Percentiles rank a stretch among this genome's conserved stretches.
Evolutionary conservation across 2,797 vertebrate genomes (phyloP).

Genomic region (Dallia pectoralis): DNA sequence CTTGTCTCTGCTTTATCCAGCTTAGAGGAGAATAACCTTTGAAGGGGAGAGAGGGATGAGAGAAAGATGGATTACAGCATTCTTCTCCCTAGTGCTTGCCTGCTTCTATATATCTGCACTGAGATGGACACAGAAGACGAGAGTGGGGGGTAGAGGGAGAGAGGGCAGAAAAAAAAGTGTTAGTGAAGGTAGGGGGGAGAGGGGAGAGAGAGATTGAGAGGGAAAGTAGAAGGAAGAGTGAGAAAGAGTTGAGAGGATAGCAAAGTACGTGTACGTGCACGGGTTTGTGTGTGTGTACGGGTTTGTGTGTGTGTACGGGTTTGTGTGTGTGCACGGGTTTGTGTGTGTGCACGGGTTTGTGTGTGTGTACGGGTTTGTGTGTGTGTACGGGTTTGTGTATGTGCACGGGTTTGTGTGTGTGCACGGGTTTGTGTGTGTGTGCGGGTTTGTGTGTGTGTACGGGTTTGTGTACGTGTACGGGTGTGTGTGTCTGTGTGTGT

Average conservation of each 20-base stretch:
- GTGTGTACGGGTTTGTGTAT: too few relatives aligned
- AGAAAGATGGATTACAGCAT: too few relatives aligned
- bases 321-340: constrained; percentile 22
- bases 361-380: constrained; percentile 23
- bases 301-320: constrained; percentile 16
- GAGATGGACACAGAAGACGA: background rate
- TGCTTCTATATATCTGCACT: background rate
- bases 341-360: constrained; percentile 8
- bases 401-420: constrained; percentile 22
- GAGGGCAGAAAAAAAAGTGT: constrained; percentile 13
- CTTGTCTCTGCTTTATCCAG: constrained; percentile 27
- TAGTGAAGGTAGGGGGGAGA: too few relatives aligned
- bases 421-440: constrained; percentile 2
- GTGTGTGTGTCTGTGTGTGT: constrained; percentile 19
- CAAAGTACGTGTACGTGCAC: too few relatives aligned
- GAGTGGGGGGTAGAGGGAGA: background rate
- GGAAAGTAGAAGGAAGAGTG: constrained; percentile 12
- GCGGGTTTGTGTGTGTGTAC: constrained; percentile 26
- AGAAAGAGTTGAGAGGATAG: constrained; percentile 19
- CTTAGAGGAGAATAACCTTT: background rate
- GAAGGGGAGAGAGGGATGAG: too few relatives aligned
- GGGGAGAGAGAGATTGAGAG: background rate
- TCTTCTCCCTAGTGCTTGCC: background rate
- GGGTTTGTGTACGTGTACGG: too few relatives aligned
- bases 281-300: constrained; percentile 12